Evolutionary conservation across 2,888 invertebrate genomes (phyloP).

Genomic region (Noctua comes): DNA sequence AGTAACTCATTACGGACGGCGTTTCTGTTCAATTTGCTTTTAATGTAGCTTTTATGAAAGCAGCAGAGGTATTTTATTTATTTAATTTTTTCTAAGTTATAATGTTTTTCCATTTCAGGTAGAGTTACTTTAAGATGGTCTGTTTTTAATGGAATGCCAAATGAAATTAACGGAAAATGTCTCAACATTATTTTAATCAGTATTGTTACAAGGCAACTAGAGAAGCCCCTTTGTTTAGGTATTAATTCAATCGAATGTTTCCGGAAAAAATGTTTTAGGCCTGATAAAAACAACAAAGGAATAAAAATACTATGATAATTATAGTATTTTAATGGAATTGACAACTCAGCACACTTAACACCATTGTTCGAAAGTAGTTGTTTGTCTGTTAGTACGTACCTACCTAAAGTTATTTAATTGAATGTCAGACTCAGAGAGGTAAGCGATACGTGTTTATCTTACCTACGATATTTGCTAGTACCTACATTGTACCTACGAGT

Average conservation of each 20-base stretch:
- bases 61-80: slow-evolving; percentile 16
- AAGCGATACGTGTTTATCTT: not conserved
- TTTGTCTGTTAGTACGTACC: not conserved
- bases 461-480: not conserved
- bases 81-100: slow-evolving; percentile 24
- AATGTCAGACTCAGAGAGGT: slow-evolving; percentile 14
- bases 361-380: not conserved
- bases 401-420: slow-evolving; percentile 20
- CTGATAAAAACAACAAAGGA: not conserved
- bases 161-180: slow-evolving; percentile 28
- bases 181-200: slow-evolving; percentile 1
- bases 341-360: not conserved
- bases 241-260: not conserved
- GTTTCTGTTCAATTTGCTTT: slow-evolving; percentile 56
- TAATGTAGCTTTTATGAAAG: slow-evolving; percentile 55
- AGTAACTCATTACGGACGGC: slow-evolving; percentile 50
- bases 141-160: slow-evolving; percentile 29
- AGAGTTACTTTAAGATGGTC: slow-evolving; percentile 24
- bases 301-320: not conserved
- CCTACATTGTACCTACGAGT: not conserved
- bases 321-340: not conserved
- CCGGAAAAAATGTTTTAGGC: not conserved
- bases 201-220: not conserved
- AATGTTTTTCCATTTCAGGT: slow-evolving; percentile 11
- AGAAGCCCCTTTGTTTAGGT: not conserved